Conservation (phyloP, 2,113 vertebrate species). For the Ia io region DNA sequence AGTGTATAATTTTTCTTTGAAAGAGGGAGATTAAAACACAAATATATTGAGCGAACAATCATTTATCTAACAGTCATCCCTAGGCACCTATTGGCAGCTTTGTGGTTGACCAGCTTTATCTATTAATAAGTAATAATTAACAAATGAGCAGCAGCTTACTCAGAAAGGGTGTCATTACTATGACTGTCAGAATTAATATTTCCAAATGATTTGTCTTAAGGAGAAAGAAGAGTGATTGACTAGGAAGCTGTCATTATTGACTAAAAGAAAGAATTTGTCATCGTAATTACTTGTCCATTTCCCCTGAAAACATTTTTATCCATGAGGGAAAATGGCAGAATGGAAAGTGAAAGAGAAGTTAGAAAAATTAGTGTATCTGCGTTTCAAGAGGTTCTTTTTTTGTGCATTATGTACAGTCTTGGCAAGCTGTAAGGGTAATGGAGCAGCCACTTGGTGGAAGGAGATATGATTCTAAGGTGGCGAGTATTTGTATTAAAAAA, state of each 20-base stretch:
- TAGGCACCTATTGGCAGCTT: neutral
- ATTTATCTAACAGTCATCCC: neutral
- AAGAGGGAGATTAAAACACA: neutral
- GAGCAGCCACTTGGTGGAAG: neutral
- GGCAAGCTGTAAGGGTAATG: neutral
- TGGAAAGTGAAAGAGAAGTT: neutral
- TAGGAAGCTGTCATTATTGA: neutral
- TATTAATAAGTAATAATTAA: slow-evolving; percentile 27
- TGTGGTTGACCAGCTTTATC: neutral
- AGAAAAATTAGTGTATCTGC: neutral
- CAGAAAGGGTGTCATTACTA: neutral
- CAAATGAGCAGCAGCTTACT: slow-evolving; percentile 1
- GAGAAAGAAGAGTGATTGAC: slow-evolving; percentile 34
- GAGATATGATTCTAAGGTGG: neutral
- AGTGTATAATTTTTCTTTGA: slow-evolving; percentile 12
- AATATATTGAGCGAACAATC: neutral
- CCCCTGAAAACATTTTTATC: slow-evolving; percentile 40
- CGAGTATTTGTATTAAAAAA: neutral
- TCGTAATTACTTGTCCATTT: slow-evolving; percentile 11
- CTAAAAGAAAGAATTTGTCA: slow-evolving; percentile 18
- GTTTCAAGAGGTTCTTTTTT: neutral
- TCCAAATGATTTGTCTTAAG: slow-evolving; percentile 22
- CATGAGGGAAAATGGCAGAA: slow-evolving; percentile 14
- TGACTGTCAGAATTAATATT: slow-evolving; percentile 3
- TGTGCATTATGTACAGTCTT: neutral